Percentiles rank a stretch among this genome's conserved stretches.
Conservation (phyloP, 2,797 vertebrate species). For the Eurystomus glaucurus region DNA sequence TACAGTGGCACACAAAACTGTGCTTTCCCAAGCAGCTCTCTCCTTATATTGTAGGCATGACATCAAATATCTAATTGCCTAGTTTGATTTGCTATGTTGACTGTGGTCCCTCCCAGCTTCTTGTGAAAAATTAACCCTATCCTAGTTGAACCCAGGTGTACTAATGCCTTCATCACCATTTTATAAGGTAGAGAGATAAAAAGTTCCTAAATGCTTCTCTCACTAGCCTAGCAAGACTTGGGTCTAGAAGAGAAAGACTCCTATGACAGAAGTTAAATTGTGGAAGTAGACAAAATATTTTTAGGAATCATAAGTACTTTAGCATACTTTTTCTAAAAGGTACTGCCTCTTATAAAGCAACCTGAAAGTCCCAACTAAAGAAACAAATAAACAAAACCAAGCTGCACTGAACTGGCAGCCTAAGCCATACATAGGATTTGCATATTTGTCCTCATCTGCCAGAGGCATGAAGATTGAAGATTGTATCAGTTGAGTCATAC, state of each 20-base stretch:
- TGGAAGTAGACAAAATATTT: background rate
- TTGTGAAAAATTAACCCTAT: background rate
- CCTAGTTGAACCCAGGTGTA: background rate
- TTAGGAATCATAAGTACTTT: background rate
- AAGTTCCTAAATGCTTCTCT: background rate
- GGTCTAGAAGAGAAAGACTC: background rate
- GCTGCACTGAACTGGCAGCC: background rate
- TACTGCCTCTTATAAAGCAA: background rate
- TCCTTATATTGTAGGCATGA: background rate
- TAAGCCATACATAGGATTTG: background rate
- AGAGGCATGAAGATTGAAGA: background rate
- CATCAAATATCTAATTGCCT: too few species aligned
- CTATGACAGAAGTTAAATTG: accelerated
- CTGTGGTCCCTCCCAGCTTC: background rate
- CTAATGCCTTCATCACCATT: background rate
- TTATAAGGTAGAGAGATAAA: background rate
- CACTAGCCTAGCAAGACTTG: background rate
- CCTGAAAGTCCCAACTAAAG: background rate
- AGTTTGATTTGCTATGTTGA: background rate
- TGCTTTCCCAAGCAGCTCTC: background rate
- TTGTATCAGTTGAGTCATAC: background rate
- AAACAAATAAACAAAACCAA: background rate
- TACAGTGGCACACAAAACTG: background rate
- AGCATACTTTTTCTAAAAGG: background rate
- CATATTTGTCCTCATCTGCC: background rate